Evolutionary conservation across 2,113 vertebrate genomes (phyloP).

Genomic region (Indicator maculatus): DNA sequence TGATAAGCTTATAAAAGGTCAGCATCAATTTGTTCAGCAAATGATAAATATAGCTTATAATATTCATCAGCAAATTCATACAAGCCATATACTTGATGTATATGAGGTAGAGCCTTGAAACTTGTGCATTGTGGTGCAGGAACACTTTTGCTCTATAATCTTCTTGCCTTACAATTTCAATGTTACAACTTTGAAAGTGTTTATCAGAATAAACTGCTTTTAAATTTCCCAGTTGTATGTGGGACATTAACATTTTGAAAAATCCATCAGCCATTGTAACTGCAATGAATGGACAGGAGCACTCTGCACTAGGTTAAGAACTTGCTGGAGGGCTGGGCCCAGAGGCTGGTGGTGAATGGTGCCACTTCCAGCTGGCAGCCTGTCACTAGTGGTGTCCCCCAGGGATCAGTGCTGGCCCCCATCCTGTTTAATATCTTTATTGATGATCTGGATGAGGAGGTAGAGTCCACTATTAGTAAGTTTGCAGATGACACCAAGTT

Average conservation of each 20-base stretch:
- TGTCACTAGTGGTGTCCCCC: too few relatives aligned
- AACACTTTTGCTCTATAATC: not conserved
- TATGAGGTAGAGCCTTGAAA: not conserved
- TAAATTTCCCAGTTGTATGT: not conserved
- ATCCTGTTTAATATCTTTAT: too few relatives aligned
- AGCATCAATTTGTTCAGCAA: not conserved
- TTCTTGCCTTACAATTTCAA: not conserved
- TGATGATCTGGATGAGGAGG: too few relatives aligned
- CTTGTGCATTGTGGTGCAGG: not conserved
- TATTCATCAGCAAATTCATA: not conserved
- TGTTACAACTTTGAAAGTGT: not conserved
- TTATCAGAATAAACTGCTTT: not conserved
- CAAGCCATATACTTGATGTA: not conserved
- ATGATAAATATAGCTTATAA: not conserved
- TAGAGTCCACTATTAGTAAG: too few relatives aligned
- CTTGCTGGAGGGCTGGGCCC: too few relatives aligned
- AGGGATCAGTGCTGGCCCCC: too few relatives aligned
- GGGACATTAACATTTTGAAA: not conserved
- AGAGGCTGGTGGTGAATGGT: too few relatives aligned
- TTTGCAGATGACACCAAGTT: too few relatives aligned
- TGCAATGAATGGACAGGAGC: too few relatives aligned
- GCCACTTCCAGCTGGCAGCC: too few relatives aligned
- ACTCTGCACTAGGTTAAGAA: too few relatives aligned
- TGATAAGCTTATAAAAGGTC: not conserved
- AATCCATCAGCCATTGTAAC: not conserved